A percentile compares a stretch with the other conserved stretches of the same genome.
Conservation (phyloP, 1,140 invertebrate species). For the Nasonia giraulti region DNA sequence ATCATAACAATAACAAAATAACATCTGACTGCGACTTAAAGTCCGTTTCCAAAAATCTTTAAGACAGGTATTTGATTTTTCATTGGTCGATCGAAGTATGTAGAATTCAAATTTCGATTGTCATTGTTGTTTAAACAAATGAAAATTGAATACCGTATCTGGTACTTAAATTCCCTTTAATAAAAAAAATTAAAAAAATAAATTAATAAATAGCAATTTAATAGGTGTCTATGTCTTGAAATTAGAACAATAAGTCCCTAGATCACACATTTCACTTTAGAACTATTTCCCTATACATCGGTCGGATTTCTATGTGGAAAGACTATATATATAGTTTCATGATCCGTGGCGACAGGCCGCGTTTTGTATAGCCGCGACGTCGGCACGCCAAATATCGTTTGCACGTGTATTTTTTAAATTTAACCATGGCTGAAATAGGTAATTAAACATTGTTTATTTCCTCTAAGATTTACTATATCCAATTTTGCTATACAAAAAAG, state of each 20-base stretch:
- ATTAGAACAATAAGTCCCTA: too few relatives aligned
- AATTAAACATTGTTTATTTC: slow-evolving; percentile 54
- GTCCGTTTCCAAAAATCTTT: neutral
- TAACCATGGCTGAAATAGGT: slow-evolving; percentile 69
- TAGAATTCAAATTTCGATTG: too few relatives aligned
- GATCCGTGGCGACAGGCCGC: neutral
- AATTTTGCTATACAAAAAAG: neutral
- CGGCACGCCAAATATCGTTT: slow-evolving; percentile 12
- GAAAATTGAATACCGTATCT: too few relatives aligned
- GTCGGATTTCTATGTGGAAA: too few relatives aligned
- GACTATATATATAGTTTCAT: neutral
- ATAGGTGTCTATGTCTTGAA: too few relatives aligned
- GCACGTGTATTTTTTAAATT: slow-evolving; percentile 56
- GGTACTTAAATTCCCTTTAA: too few relatives aligned
- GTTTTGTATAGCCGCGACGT: slow-evolving; percentile 5
- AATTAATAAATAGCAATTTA: too few relatives aligned
- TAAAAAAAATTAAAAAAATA: too few relatives aligned
- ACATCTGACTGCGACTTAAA: neutral
- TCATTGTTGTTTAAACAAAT: too few relatives aligned
- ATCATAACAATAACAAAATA: neutral
- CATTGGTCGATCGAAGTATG: too few relatives aligned
- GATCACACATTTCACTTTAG: too few relatives aligned
- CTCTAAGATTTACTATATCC: neutral
- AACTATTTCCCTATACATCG: too few relatives aligned
- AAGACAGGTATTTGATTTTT: neutral